Conservation (phyloP, 2,888 invertebrate species). For the Eupithecia dodoneata region DNA sequence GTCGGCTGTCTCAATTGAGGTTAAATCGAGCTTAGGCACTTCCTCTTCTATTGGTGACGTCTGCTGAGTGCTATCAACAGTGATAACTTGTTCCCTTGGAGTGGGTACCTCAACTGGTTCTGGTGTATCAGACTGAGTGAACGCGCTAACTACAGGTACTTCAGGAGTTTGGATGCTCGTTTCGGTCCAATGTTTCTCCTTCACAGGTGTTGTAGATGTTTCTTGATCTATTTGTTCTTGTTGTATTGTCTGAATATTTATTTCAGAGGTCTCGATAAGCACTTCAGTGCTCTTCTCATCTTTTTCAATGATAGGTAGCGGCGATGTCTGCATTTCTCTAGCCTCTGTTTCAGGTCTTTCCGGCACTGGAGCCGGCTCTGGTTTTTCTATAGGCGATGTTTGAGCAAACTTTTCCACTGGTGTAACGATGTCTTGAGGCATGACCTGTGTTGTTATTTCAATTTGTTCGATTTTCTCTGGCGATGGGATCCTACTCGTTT, state of each 20-base stretch:
- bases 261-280: constrained; percentile 69
- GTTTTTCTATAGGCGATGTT: constrained; percentile 67
- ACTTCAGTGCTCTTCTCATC: constrained; percentile 75
- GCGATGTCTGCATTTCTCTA: constrained; percentile 84
- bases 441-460: constrained; percentile 84
- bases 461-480: constrained; percentile 68
- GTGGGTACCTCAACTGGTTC: constrained; percentile 37
- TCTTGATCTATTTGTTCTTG: constrained; percentile 67
- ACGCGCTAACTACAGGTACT: constrained; percentile 65
- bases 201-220: constrained; percentile 70
- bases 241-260: constrained; percentile 68
- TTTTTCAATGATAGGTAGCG: constrained; percentile 61
- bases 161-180: constrained; percentile 74
- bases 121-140: constrained; percentile 75
- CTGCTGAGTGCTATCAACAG: constrained; percentile 59
- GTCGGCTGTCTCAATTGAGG: constrained; percentile 50
- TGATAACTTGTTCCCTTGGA: constrained; percentile 48
- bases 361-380: constrained; percentile 51
- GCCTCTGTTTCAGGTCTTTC: constrained; percentile 71
- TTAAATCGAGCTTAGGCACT: constrained; percentile 45
- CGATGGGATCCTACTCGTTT: constrained; percentile 71
- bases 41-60: constrained; percentile 59
- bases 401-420: constrained; percentile 81
- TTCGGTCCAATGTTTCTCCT: constrained; percentile 62
- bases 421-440: constrained; percentile 65